Evolutionary conservation across 2,888 invertebrate genomes (phyloP), one percentile per base, ranked within the genome.

Genomic region (Limnephilus rhombicus): DNA sequence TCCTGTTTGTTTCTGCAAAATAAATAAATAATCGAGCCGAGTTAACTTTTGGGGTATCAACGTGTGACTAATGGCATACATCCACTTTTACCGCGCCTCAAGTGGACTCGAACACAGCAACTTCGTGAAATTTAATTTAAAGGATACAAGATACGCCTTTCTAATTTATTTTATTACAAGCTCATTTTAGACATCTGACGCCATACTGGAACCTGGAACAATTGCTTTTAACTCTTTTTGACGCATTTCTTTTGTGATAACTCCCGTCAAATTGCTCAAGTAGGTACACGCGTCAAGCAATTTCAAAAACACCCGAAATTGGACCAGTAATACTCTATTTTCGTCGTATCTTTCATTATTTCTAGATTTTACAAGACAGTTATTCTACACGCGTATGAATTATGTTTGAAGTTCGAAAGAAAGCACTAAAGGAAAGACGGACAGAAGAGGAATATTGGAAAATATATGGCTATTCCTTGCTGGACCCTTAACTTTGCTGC

Each of bases 101-200:
- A 68, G 13, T 68, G 53, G 53, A 68, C 53, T 68, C 53, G 24
- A 68, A 68, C 68, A 24, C 68, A 24, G 68, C 68, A 68, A 68
- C 68, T 9, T 68, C 68, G 80, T 24, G 80, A 80, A 89, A 80
- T 89, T 89, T 37, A 89, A 89, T 80, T 89, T 80, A 37, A 89
- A 89, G 88, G 80, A 68, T 80, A 80, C 37, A 53, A 68, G 45
- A 45, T 12, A 45, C 45, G 45, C 85, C 18, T 85, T 68, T 86
- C 45, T 49, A 88, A 88, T 88, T 53, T 88, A 53, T 88, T 88
- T 88, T 88, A 88, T 53, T 68, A 88, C 31, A 68, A 24, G 37
- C 88, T 41, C 80, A 89, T 89, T 89, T 89, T 7, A n/a, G 80
- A 80, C 88, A 89, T 89, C 80, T 34, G 18, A 80, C 80, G 34